Percentiles rank a stretch among this genome's conserved stretches.
Conservation (phyloP, 2,888 invertebrate genomes). For the Apamea epomidion region DNA sequence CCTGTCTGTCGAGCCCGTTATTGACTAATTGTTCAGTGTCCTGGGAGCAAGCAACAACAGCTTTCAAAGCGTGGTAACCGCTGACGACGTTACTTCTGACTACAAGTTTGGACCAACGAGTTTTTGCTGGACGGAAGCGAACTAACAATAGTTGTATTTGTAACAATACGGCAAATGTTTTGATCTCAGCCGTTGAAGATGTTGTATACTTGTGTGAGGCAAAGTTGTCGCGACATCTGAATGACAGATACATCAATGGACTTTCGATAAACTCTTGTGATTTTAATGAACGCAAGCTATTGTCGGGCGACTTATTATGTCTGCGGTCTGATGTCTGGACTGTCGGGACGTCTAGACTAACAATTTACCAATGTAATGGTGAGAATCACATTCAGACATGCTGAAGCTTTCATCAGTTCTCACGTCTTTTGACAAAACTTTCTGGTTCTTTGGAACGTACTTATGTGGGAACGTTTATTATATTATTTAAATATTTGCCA, state of each 20-base stretch:
- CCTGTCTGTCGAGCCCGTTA: slow-evolving; percentile 69
- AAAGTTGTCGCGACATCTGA: slow-evolving; percentile 20
- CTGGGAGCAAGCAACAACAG: slow-evolving; percentile 53
- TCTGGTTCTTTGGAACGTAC: slow-evolving; percentile 12
- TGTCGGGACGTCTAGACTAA: slow-evolving; percentile 62
- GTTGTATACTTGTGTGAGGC: slow-evolving; percentile 29
- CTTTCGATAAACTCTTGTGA: slow-evolving; percentile 48
- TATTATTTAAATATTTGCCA: slow-evolving; percentile 6
- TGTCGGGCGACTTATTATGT: slow-evolving; percentile 52
- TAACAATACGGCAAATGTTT: slow-evolving; percentile 46
- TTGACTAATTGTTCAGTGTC: slow-evolving; percentile 74
- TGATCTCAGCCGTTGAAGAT: slow-evolving; percentile 11
- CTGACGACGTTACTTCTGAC: slow-evolving; percentile 27
- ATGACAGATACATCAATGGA: slow-evolving; percentile 41
- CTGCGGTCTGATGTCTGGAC: slow-evolving; percentile 42
- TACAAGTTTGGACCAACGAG: slow-evolving; percentile 39
- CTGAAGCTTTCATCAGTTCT: slow-evolving; percentile 44
- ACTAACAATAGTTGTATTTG: slow-evolving; percentile 26
- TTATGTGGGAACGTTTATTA: slow-evolving; percentile 27
- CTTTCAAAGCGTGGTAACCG: slow-evolving; percentile 45
- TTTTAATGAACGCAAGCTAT: slow-evolving; percentile 50
- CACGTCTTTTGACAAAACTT: slow-evolving; percentile 18
- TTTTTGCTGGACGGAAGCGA: slow-evolving; percentile 37
- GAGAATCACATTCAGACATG: slow-evolving; percentile 15
- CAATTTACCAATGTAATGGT: slow-evolving; percentile 55